Evolutionary conservation across 64 coral and sea anemone species (phyloP), one percentile per base, ranked within the genome.

Genomic region (Stichodactyla helianthus): DNA sequence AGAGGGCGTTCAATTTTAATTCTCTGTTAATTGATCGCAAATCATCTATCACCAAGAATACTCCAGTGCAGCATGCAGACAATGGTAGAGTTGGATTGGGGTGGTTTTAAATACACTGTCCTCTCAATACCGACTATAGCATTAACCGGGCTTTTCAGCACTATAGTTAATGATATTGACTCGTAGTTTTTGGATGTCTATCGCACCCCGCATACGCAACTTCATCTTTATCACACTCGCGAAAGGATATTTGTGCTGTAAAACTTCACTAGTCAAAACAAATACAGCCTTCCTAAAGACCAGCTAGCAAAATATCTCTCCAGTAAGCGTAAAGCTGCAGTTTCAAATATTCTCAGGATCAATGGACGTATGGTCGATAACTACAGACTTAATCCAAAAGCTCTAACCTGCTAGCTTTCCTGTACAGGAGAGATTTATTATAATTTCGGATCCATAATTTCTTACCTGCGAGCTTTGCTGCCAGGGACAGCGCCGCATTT

Each of bases 391-490:
- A 10, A 6, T 81, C 51, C 18, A n/a, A 18, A 19, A 52, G 13
- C 78, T 51, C n/a, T 51, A 53, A 51, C 14, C 50, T 81, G 50
- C 53, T 79, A 53, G 35, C 7, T 71, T 26, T 20, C 2, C 5
- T 12, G 68, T 23, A 6, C 26, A 10, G 13, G 51, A 20, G 51
- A 81, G 50, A 54, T 52, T 81, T 1, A 52, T 14, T 52, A 81
- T 14, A 13, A 13, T 50, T 25, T 52, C 90, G n/a, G n/a, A n/a
- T n/a, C n/a, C n/a, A n/a, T n/a, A n/a, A n/a, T 50, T 25, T 52
- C 90, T 87, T 87, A 92, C 90, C 90, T 19, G 90, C 90, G 6
- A 92, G 90, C 83, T 92, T 92, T n/a, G 86, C 90, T 7, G 90
- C 90, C 18, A 92, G 59, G 53, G 90, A 92, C 11, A 92, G 79